Evolutionary conservation across 2,113 vertebrate species (phyloP).

Genomic region (Colossoma macropomum): DNA sequence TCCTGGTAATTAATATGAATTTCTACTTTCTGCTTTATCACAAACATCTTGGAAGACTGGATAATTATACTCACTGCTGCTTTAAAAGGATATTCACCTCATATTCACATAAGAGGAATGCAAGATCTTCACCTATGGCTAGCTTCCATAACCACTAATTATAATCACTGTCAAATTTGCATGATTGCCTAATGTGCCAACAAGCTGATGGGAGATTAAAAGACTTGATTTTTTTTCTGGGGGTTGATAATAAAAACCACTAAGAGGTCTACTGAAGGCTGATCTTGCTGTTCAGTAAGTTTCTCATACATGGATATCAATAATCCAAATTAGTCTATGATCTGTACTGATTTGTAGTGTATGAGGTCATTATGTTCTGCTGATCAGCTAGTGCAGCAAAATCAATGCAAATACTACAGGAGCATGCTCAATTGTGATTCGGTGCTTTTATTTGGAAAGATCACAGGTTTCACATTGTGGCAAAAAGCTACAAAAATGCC

Average conservation of each 20-base stretch:
- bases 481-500: constrained; percentile 56
- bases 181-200: background rate
- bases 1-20: background rate
- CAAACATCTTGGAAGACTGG: background rate
- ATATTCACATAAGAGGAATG: background rate
- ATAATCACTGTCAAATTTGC: background rate
- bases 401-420: constrained; percentile 71
- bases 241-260: background rate
- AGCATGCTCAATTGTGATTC: constrained; percentile 66
- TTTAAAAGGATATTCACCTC: background rate
- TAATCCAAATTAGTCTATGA: background rate
- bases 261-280: background rate
- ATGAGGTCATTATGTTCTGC: background rate
- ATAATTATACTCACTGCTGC: too few species aligned
- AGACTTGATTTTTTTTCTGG: background rate
- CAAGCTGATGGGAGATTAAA: background rate
- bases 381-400: constrained; percentile 12
- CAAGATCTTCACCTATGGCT: background rate
- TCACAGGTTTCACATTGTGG: constrained; percentile 58
- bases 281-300: background rate
- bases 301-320: background rate
- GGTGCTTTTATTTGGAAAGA: constrained; percentile 72
- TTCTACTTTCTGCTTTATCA: background rate
- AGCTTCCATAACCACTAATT: background rate
- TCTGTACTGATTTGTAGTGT: background rate